Base-by-base conservation (phyloP, 35 echinoderm and acorn worm genomes). In the Lytechinus pictus region DNA sequence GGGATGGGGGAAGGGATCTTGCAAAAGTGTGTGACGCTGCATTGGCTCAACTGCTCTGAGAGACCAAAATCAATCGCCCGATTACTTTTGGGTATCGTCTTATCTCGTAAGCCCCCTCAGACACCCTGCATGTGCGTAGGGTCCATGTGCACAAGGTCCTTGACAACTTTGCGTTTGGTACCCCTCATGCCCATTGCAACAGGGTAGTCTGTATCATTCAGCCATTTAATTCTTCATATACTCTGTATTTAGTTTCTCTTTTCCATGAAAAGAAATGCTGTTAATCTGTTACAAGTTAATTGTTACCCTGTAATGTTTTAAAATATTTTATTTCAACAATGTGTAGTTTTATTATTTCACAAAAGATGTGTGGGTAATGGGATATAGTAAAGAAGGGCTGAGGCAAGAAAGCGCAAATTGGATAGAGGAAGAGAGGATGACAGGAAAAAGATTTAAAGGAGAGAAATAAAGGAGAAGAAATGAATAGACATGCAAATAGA, bases 51-150 rank as follows among this genome's bases (percentile, higher is more conserved):
- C 66, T 79, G 66, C 66, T 79, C 66, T 79, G 21, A 24, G 24
- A 79, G 16, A n/a, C 66, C 66, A 4, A 79, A 79, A 79, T 79
- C 66, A 79, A 79, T 79, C 66, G 66, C 66, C 16, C 14, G 66
- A 79, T 79, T 79, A 79, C 66, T 24, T 79, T 79, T 79, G 66
- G 66, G 66, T 79, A 79, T 79, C 66, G 66, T 79, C 66, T 79
- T 79, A 79, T n/a, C 66, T 79, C 12, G 66, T 24, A 79, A 79
- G 66, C 66, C 66, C n/a, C 66, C 66, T 79, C 66, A 24, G 66
- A 79, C 66, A 79, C 66, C 66, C 24, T 79, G 66, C 66, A 79
- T 79, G 19, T 79, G 66, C 66, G 56, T 24, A 21, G 6, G 61
- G 61, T 71, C 61, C 5, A 21, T 13, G 4, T 21, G 66, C 66